Evolutionary conservation across 1,140 invertebrate species (phyloP).

Genomic region (roundworm (Caenorhabditis elegans)): WBcel235 BX284604.4:7592501-7593000

Average conservation of each 20-base stretch:
- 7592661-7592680: background rate
- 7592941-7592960: background rate
- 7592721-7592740: background rate
- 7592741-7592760: background rate
- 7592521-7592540: background rate
- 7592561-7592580: slow-evolving; percentile 8
- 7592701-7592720: background rate
- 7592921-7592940: background rate
- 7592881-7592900: background rate
- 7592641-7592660: background rate
- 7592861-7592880: slow-evolving; percentile 24
- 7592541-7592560: background rate
- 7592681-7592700: background rate
- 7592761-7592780: background rate
- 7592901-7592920: background rate
- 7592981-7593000: background rate
- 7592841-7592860: slow-evolving; percentile 33
- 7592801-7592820: background rate
- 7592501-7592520: background rate
- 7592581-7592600: slow-evolving; percentile 14
- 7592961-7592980: background rate
- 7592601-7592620: slow-evolving; percentile 8
- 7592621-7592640: background rate
- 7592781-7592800: background rate
- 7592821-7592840: background rate